These are phyloP conservation scores for Danaus plexippus DNA, from an alignment of 1,140 invertebrate species.

Conservation along the genomic window DNA sequence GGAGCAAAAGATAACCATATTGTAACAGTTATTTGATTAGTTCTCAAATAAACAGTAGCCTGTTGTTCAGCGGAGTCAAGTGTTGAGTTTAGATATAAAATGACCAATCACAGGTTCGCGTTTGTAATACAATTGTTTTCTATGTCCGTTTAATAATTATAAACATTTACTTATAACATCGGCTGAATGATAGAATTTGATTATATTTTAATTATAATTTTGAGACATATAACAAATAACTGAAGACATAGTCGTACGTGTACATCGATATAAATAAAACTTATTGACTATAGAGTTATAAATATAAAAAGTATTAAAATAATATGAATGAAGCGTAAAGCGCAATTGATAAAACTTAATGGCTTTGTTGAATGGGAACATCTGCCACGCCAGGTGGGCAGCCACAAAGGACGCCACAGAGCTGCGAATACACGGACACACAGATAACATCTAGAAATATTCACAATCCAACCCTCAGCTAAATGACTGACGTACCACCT, in stretches of 20 bases:
- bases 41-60: too few relatives aligned
- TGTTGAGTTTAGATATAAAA: too few relatives aligned
- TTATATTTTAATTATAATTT: too few relatives aligned
- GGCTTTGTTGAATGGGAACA: conserved; percentile 49
- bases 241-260: too few relatives aligned
- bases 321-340: conserved; percentile 42
- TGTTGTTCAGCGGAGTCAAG: too few relatives aligned
- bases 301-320: conserved; percentile 22
- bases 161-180: too few relatives aligned
- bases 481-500: background rate
- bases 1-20: conserved; percentile 36
- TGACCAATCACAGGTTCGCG: too few relatives aligned
- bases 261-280: too few relatives aligned
- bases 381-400: conserved; percentile 56
- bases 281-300: background rate
- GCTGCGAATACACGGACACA: conserved; percentile 11
- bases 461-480: background rate
- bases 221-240: too few relatives aligned
- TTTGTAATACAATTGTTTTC: too few relatives aligned
- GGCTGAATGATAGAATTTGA: too few relatives aligned
- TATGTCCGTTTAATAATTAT: too few relatives aligned
- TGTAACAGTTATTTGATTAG: conserved; percentile 20
- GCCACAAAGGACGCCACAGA: conserved; percentile 24
- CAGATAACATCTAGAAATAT: conserved; percentile 10
- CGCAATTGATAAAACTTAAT: conserved; percentile 62